Percentiles rank a stretch among this genome's conserved stretches.
Evolutionary conservation across 2,797 vertebrate genomes (phyloP).

Genomic region (Gambusia yucatana): DNA sequence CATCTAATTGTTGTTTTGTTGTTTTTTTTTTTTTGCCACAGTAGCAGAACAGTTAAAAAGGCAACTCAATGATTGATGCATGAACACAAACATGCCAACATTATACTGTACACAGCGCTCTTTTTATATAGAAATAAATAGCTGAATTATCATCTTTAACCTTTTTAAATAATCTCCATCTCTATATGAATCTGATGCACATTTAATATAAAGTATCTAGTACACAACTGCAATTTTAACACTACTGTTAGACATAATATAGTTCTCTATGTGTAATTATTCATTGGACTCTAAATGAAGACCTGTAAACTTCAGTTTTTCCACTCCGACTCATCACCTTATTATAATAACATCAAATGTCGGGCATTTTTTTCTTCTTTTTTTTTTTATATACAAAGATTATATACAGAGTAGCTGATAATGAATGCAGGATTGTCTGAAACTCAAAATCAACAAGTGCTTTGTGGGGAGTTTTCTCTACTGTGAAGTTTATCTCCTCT

Average conservation of each 20-base stretch:
- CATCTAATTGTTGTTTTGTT: conserved; percentile 68
- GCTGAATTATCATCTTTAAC: conserved; percentile 82
- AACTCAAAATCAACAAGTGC: conserved; percentile 77
- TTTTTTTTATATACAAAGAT: conserved; percentile 66
- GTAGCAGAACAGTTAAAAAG: conserved; percentile 85
- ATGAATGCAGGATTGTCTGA: conserved; percentile 82
- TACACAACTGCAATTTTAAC: conserved; percentile 84
- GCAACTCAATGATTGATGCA: conserved; percentile 86
- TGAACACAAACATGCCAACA: conserved; percentile 88
- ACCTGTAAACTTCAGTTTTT: conserved; percentile 66
- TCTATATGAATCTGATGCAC: conserved; percentile 87
- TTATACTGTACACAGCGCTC: conserved; percentile 83
- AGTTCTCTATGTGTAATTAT: conserved; percentile 74
- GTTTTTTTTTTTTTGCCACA: conserved; percentile 71
- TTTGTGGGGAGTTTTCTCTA: conserved; percentile 49
- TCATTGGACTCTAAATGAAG: conserved; percentile 69
- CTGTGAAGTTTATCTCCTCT: conserved; percentile 33
- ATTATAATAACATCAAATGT: conserved; percentile 66
- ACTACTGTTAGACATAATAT: conserved; percentile 81
- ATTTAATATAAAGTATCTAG: conserved; percentile 87
- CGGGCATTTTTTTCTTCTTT: conserved; percentile 37
- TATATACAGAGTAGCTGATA: conserved; percentile 81
- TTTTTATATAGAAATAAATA: conserved; percentile 88
- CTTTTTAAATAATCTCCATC: conserved; percentile 87
- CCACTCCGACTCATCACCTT: conserved; percentile 64